Evolutionary conservation across 2,113 vertebrate genomes (phyloP), one percentile per base, ranked within the genome.

Genomic region (Psilopogon haemacephalus): DNA sequence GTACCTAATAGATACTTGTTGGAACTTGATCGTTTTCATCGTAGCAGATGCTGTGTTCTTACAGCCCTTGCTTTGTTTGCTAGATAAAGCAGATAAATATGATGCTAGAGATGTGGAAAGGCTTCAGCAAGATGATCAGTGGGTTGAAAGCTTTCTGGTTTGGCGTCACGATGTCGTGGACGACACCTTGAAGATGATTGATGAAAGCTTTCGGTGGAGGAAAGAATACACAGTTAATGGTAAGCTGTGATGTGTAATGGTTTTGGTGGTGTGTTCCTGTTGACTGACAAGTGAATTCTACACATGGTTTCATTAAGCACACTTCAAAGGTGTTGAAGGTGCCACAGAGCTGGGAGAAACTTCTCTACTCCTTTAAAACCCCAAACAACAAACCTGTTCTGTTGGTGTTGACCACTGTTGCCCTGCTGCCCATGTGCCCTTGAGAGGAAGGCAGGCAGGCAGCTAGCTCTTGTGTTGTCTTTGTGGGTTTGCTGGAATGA

Each of bases 141-240:
- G 98, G 98, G 96, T 98, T 92, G 98, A 99, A 72, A 95, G 97
- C 72, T 99, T 98, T 86, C 97, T 99, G 64, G 38, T 90, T 35
- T 99, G 99, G 99, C 98, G 98, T 92, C 93, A 98, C 0, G 97
- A 98, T 91, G 94, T 98, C 30, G 84, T 99, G 50, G 99, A 99
- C 8, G 99, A 99, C 69, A 95, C 99, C 4, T 88, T 99, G 88
- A 99, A 99, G 97, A 99, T 99, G 99, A 98, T 99, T 23, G 98
- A 99, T 95, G 99, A 99, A 84, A 99, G 99, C 95, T 97, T 99
- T 83, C 99, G 98, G 48, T 99, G 99, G 99, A 98, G 99, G 62
- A 99, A 98, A 88, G 99, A 99, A 18, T 98, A 97, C 81, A 91
- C 96, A 10, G 86, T 99, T 69, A 98, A 99, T 80, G 99, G 99